phyloP scores from a whole-genome alignment of 2,888 invertebrate species.

The Nematopogon swammerdamellus region DNA sequence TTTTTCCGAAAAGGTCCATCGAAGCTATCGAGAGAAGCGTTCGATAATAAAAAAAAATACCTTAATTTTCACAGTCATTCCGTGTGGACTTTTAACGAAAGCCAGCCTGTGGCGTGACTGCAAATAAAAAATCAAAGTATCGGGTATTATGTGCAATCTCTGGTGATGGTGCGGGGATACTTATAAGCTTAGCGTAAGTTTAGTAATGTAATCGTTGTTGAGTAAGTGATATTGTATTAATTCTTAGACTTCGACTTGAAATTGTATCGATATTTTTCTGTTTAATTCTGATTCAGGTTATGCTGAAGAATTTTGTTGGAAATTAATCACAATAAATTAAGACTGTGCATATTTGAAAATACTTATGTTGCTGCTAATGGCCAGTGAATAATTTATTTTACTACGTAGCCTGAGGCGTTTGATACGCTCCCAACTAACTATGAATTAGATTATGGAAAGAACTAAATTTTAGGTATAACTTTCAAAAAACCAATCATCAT shows the following conservation, averaged over 20 bases:
- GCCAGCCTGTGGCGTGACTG: slow-evolving; percentile 45
- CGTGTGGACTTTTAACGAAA: slow-evolving; percentile 22
- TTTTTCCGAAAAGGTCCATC: no score
- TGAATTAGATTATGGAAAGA: no score
- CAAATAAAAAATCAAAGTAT: slow-evolving; percentile 61
- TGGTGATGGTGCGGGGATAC: slow-evolving; percentile 65
- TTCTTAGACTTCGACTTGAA: not conserved
- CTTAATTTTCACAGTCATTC: slow-evolving; percentile 48
- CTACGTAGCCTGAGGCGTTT: no score
- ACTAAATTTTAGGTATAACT: no score
- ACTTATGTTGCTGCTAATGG: no score
- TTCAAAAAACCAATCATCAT: no score
- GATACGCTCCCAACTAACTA: no score
- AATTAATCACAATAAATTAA: no score
- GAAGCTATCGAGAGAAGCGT: no score
- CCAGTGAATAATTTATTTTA: no score
- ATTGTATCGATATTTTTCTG: not conserved
- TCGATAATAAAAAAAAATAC: slow-evolving; percentile 28
- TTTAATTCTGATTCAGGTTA: not conserved
- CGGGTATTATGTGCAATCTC: slow-evolving; percentile 84
- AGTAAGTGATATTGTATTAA: not conserved
- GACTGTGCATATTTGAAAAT: no score
- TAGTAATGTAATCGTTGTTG: slow-evolving; percentile 13
- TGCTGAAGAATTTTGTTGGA: no score
- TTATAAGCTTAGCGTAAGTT: slow-evolving; percentile 26